Conservation (phyloP, 2,113 vertebrate genomes). For the Mustela lutreola region DNA sequence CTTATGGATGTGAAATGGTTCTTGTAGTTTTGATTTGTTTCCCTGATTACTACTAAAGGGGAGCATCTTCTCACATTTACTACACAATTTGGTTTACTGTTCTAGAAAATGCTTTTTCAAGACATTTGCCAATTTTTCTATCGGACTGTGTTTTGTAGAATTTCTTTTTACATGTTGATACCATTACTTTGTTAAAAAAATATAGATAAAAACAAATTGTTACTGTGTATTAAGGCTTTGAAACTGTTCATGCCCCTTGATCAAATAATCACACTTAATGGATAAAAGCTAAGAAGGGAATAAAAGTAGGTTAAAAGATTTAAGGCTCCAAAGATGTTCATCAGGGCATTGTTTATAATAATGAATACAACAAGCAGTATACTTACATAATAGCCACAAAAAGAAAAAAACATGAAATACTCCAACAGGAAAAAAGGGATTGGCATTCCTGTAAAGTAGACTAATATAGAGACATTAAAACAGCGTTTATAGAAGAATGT, state of each 20-base stretch:
- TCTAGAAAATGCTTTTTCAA: background rate
- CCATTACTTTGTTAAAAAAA: background rate
- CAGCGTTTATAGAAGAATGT: background rate
- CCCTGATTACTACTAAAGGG: background rate
- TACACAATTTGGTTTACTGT: background rate
- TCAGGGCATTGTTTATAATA: background rate
- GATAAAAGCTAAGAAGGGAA: slow-evolving; percentile 42
- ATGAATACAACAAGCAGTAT: background rate
- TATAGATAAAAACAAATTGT: background rate
- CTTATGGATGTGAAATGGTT: background rate
- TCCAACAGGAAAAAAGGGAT: background rate
- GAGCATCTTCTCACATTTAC: background rate
- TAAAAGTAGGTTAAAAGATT: background rate
- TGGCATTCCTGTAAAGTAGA: background rate
- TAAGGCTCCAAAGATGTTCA: slow-evolving; percentile 8
- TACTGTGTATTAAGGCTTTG: background rate
- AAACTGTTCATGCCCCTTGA: background rate
- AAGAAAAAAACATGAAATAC: slow-evolving; percentile 34
- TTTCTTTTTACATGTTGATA: slow-evolving; percentile 7
- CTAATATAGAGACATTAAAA: background rate
- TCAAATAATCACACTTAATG: background rate
- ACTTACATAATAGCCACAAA: slow-evolving; percentile 10
- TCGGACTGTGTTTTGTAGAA: background rate
- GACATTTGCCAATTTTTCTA: slow-evolving; percentile 6
- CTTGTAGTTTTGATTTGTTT: background rate